Evolutionary conservation across 2,113 vertebrate genomes (phyloP).

Genomic region (Etia nguti): DNA sequence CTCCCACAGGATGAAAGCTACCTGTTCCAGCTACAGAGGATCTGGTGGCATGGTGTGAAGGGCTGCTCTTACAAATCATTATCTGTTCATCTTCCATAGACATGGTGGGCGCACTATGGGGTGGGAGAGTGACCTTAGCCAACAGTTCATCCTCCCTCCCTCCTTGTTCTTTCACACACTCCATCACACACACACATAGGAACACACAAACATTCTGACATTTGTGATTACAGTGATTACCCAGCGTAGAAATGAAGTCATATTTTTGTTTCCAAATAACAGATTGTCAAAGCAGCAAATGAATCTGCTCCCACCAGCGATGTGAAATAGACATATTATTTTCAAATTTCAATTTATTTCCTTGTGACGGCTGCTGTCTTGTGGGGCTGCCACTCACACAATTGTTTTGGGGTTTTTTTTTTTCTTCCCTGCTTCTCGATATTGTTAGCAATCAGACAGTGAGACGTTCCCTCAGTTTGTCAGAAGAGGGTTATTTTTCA

Average conservation of each 20-base stretch:
- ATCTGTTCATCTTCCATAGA: constrained; percentile 33
- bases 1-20: neutral
- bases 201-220: constrained; percentile 6
- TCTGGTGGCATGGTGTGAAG: constrained; percentile 5
- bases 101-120: neutral
- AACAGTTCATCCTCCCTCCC: neutral
- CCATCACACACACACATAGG: neutral
- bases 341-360: constrained; percentile 61
- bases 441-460: constrained; percentile 41
- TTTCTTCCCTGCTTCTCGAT: neutral
- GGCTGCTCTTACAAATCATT: constrained; percentile 45
- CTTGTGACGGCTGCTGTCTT: constrained; percentile 26
- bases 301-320: constrained; percentile 43
- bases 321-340: constrained; percentile 55
- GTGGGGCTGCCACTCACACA: constrained; percentile 43
- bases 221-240: constrained; percentile 61
- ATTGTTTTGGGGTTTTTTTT: neutral
- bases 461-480: constrained; percentile 15
- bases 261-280: constrained; percentile 57
- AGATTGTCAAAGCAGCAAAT: constrained; percentile 66
- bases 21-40: constrained; percentile 17
- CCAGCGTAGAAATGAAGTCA: constrained; percentile 55
- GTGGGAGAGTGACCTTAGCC: neutral
- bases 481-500: constrained; percentile 7
- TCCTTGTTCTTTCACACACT: neutral